Evolutionary conservation across 1,140 invertebrate species (phyloP).

Genomic region (Heliconius hermathena): DNA sequence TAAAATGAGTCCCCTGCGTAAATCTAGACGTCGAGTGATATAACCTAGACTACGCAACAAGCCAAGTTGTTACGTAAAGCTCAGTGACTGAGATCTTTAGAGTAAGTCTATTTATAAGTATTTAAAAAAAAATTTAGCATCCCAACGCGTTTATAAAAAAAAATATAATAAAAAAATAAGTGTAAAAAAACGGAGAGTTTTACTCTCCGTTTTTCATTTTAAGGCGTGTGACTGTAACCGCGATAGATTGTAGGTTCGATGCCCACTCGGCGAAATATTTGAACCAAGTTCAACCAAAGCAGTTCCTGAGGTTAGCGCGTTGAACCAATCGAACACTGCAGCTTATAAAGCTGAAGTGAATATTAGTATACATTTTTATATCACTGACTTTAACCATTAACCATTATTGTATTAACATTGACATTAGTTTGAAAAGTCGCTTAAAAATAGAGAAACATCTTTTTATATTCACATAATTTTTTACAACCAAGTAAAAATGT

Average conservation of each 20-base stretch:
- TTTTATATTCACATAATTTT: not conserved
- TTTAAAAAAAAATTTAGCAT: not conserved
- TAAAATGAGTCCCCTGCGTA: conserved; percentile 11
- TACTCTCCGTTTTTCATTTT: not conserved
- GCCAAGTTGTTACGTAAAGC: conserved; percentile 2
- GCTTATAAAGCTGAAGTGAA: too few species aligned
- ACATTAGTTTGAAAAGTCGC: not conserved
- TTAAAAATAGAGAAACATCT: not conserved
- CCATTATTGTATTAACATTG: too few species aligned
- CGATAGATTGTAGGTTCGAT: too few species aligned
- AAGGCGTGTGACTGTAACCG: too few species aligned
- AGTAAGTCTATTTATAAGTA: not conserved
- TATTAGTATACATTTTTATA: too few species aligned
- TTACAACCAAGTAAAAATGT: not conserved
- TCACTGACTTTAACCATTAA: too few species aligned
- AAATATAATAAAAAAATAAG: not conserved
- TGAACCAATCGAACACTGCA: too few species aligned
- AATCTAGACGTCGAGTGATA: conserved; percentile 18
- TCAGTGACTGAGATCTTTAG: not conserved
- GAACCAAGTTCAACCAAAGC: too few species aligned
- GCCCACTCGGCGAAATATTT: too few species aligned
- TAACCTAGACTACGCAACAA: conserved; percentile 17
- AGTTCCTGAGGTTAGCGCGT: too few species aligned
- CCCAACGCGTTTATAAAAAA: not conserved
- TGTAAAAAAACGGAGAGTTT: not conserved